These are phyloP conservation scores for Brachyptera putata DNA, from an alignment of 2,888 invertebrate genomes.

Conservation along the genomic window DNA sequence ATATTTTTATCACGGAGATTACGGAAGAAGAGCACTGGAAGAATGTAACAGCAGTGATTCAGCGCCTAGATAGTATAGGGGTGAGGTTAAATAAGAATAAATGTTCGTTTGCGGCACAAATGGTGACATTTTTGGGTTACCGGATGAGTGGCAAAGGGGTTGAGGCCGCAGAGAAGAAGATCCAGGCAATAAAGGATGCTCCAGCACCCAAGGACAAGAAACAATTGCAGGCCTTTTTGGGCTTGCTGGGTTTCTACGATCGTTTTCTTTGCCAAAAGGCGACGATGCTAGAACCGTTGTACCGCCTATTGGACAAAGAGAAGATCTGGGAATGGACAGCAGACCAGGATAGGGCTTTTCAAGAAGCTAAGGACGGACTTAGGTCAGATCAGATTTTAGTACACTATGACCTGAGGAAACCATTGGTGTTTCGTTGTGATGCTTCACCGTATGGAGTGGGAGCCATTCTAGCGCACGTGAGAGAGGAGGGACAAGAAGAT, in stretches of 20 bases:
- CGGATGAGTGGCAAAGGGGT: constrained; percentile 28
- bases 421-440: constrained; percentile 32
- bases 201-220: constrained; percentile 23
- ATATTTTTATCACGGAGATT: constrained; percentile 27
- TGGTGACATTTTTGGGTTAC: constrained; percentile 30
- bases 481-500: constrained; percentile 37
- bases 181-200: constrained; percentile 27
- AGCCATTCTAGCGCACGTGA: constrained; percentile 37
- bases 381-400: constrained; percentile 24
- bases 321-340: constrained; percentile 33
- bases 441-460: constrained; percentile 37
- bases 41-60: not conserved
- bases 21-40: not conserved
- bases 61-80: not conserved
- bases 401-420: constrained; percentile 28
- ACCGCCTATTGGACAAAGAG: constrained; percentile 4
- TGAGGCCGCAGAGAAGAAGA: constrained; percentile 27
- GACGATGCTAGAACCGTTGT: constrained; percentile 2
- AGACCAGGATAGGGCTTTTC: constrained; percentile 35
- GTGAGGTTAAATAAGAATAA: constrained; percentile 27
- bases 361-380: constrained; percentile 32
- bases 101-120: constrained; percentile 28
- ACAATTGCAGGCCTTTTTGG: constrained; percentile 30
- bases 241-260: constrained; percentile 28
- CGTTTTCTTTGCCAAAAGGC: constrained; percentile 12